phyloP scores from a whole-genome alignment of 2,888 invertebrate genomes.

The Drosophila phalerata region DNA sequence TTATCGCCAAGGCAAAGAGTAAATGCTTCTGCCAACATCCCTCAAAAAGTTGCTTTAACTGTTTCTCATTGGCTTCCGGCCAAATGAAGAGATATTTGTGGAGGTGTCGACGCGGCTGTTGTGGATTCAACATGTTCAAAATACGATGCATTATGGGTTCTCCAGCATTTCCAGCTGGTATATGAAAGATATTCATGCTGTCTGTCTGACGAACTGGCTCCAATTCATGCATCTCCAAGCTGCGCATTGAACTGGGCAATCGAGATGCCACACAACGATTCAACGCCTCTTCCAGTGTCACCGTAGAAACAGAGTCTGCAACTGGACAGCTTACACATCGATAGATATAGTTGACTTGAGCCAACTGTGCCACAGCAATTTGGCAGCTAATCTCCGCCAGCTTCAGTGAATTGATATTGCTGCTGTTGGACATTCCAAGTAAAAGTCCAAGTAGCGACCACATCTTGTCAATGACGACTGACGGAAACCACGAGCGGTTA shows the following conservation, averaged over 20 bases:
- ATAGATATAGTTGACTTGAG: conserved; percentile 64
- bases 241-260: conserved; percentile 50
- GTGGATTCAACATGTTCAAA: conserved; percentile 64
- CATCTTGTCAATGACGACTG: conserved; percentile 20
- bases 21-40: conserved; percentile 73
- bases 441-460: conserved; percentile 42
- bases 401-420: not conserved
- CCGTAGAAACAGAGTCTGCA: not conserved
- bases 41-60: conserved; percentile 59
- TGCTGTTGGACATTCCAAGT: conserved; percentile 10
- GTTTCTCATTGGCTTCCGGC: conserved; percentile 47
- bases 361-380: conserved; percentile 41
- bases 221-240: conserved; percentile 46
- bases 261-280: conserved; percentile 44
- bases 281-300: conserved; percentile 44
- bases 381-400: conserved; percentile 49
- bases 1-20: conserved; percentile 70
- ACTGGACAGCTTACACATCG: conserved; percentile 60
- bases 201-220: conserved; percentile 67
- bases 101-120: conserved; percentile 67
- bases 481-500: not conserved
- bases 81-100: conserved; percentile 81
- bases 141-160: conserved; percentile 54
- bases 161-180: conserved; percentile 52
- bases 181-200: conserved; percentile 70